Conservation (phyloP, 2,797 vertebrate genomes). For the Zalophus californianus region DNA sequence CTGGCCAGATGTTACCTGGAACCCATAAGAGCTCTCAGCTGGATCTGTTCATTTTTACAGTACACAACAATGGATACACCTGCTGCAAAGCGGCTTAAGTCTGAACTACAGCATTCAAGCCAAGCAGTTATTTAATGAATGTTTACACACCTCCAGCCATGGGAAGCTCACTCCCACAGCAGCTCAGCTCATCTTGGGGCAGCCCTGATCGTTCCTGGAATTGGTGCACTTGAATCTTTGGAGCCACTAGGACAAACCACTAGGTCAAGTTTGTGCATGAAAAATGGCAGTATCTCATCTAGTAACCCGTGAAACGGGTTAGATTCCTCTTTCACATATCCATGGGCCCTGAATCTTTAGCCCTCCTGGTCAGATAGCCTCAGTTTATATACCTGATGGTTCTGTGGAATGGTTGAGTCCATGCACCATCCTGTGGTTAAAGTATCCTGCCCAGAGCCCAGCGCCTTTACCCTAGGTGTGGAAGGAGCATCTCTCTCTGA, state of each 20-base stretch:
- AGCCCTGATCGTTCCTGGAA: neutral
- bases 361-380: neutral
- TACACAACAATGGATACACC: neutral
- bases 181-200: neutral
- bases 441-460: neutral
- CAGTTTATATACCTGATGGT: neutral
- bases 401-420: too few species aligned
- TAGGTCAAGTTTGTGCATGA: neutral
- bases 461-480: neutral
- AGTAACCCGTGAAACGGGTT: neutral
- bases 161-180: neutral
- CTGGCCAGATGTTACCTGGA: neutral
- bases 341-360: neutral
- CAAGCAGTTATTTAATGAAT: neutral
- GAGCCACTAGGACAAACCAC: neutral
- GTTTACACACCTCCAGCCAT: neutral
- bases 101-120: neutral
- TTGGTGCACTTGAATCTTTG: neutral
- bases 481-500: neutral
- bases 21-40: too few species aligned
- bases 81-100: neutral
- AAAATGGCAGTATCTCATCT: neutral
- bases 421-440: neutral
- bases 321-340: neutral
- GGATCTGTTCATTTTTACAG: neutral